Evolutionary conservation across 37 sponge, comb jelly and placozoan genomes (phyloP).

Genomic region (Geodia barretti): DNA sequence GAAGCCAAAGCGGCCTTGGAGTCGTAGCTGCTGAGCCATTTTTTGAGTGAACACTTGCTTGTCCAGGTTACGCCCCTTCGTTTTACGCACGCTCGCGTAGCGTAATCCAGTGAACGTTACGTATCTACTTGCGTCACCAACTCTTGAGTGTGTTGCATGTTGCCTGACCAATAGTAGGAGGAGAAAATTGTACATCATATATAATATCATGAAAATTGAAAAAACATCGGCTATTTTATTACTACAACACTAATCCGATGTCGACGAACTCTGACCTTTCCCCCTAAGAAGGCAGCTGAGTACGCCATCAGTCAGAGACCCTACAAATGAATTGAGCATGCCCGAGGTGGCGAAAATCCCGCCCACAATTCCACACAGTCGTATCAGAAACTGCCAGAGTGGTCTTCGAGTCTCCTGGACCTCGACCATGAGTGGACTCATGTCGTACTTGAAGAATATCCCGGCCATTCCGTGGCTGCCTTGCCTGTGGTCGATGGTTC

Average conservation of each 20-base stretch:
- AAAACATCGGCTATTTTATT: neutral
- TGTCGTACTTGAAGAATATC: conserved; percentile 91
- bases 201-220: neutral
- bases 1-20: neutral
- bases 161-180: no score
- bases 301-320: conserved; percentile 60
- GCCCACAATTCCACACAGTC: conserved; percentile 88
- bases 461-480: conserved; percentile 80
- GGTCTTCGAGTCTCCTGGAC: conserved; percentile 66
- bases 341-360: conserved; percentile 97
- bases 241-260: neutral
- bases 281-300: conserved; percentile 5
- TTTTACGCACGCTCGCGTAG: no score
- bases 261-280: neutral
- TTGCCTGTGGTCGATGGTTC: conserved; percentile 31
- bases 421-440: conserved; percentile 80
- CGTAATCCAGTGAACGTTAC: no score
- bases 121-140: no score
- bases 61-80: no score
- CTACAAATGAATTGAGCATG: conserved; percentile 76
- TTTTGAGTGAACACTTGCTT: no score
- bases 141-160: no score
- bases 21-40: no score
- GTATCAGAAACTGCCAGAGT: conserved; percentile 80
- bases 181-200: neutral